Evolutionary conservation across 2,888 invertebrate species (phyloP), one percentile per base, ranked within the genome.

Genomic region (Hydrotaea cyrtoneurina): DNA sequence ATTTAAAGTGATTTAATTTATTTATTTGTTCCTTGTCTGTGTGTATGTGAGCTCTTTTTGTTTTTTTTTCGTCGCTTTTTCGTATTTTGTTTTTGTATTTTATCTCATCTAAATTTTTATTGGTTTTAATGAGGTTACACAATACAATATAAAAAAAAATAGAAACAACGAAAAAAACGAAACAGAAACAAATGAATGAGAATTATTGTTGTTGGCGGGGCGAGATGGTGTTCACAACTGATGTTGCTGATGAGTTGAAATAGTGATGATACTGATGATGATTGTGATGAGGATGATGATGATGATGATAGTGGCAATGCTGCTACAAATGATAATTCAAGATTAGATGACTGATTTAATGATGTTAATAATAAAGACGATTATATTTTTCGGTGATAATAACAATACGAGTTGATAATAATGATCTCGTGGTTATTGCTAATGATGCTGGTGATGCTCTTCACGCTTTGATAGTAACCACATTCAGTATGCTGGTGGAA

Each of bases 121-220:
- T 85, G 82, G 79, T 71, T 77, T 85, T 80, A 82, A 85, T 85
- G 74, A 78, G 85, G 82, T 85, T 85, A 82, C 85, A 85, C 85
- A 85, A 85, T 76, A 79, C 46, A 69, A 57, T 23, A 57, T 4
- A 26, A 59, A 26, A 15, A 23, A 26, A 59, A 4, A 50, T 13
- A 59, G 23, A 23, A 59, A 3, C 11, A 26, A 21, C 2, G 23
- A 57, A 1, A 23, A 57, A 57, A 17, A 57, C 8, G 3, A 3
- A 57, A 57, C 7, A 23, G n/a, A 57, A 53, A 57, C 21, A 53
- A 80, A n/a, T n/a, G n/a, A 31, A 43, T 62, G 36, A 76, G 50
- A 72, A 39, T 71, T 36, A 21, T 55, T 73, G 26, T 31, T 66
- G 39, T 64, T 69, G 23, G 31, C 31, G 31, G 31, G 3, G n/a